Conservation (phyloP, 2,797 vertebrate genomes). For the Cyprinella venusta region DNA sequence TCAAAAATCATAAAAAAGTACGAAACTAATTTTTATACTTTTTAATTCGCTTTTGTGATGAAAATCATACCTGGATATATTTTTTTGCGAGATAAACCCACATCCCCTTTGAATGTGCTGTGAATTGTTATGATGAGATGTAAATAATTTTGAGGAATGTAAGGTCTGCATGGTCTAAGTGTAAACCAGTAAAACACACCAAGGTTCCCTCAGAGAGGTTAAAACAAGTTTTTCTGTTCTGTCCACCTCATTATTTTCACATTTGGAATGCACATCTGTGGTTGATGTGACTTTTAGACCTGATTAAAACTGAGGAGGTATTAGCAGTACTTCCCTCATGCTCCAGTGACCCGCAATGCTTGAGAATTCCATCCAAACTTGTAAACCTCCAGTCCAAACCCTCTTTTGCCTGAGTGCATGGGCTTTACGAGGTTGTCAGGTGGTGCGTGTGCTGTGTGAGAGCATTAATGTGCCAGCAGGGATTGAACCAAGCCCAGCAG, state of each 20-base stretch:
- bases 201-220: conserved; percentile 40
- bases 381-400: conserved; percentile 53
- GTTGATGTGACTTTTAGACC: conserved; percentile 36
- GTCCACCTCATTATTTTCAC: conserved; percentile 47
- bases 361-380: conserved; percentile 50
- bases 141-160: conserved; percentile 16
- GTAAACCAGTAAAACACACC: conserved; percentile 35
- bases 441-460: conserved; percentile 44
- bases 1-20: background rate
- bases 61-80: background rate
- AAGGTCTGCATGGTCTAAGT: background rate
- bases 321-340: conserved; percentile 32
- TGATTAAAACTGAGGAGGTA: conserved; percentile 54
- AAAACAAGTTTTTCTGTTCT: conserved; percentile 36
- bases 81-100: background rate
- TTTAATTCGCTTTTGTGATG: background rate
- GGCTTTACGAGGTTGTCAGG: conserved; percentile 51
- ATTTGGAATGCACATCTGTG: conserved; percentile 50
- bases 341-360: conserved; percentile 47
- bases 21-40: background rate
- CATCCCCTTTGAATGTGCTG: background rate
- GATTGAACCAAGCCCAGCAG: conserved; percentile 43
- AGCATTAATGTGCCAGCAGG: conserved; percentile 49
- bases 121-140: background rate
- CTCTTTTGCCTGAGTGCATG: conserved; percentile 25